phyloP scores from a whole-genome alignment of 2,113 vertebrate species.

The Chlamydotis undulata region DNA sequence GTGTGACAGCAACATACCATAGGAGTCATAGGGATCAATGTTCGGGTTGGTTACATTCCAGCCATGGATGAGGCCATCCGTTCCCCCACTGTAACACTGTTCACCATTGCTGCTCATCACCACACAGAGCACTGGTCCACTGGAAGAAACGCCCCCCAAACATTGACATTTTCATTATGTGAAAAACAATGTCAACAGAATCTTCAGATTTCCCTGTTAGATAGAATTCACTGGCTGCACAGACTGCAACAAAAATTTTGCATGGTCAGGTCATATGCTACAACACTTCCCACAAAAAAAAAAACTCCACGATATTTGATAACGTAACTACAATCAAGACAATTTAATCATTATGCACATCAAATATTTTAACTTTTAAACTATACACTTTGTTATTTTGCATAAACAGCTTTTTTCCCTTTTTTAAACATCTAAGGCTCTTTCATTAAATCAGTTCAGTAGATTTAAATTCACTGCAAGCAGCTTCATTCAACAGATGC shows the following conservation, averaged over 20 bases:
- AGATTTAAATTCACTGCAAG: not conserved
- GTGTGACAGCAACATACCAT: constrained; percentile 75
- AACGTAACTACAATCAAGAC: not conserved
- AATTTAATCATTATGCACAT: not conserved
- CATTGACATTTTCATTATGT: not conserved
- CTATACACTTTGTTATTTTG: not conserved
- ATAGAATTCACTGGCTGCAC: not conserved
- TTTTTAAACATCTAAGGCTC: not conserved
- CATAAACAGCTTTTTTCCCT: not conserved
- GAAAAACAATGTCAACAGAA: not conserved
- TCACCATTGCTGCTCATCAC: constrained; percentile 96
- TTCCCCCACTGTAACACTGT: constrained; percentile 95
- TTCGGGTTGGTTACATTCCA: constrained; percentile 96
- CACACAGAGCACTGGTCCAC: constrained; percentile 94
- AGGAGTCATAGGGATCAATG: constrained; percentile 96
- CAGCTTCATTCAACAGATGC: not conserved
- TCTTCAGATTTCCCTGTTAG: not conserved
- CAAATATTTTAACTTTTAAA: not conserved
- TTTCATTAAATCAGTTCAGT: not conserved
- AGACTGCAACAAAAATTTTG: not conserved
- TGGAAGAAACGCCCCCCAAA: constrained; percentile 45
- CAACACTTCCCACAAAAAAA: not conserved
- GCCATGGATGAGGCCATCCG: constrained; percentile 93
- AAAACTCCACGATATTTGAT: not conserved
- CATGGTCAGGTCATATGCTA: not conserved